A percentile compares a stretch with the other conserved stretches of the same genome.
Conservation (phyloP, 2,888 invertebrate species). For the Ypsolopha scabrella region DNA sequence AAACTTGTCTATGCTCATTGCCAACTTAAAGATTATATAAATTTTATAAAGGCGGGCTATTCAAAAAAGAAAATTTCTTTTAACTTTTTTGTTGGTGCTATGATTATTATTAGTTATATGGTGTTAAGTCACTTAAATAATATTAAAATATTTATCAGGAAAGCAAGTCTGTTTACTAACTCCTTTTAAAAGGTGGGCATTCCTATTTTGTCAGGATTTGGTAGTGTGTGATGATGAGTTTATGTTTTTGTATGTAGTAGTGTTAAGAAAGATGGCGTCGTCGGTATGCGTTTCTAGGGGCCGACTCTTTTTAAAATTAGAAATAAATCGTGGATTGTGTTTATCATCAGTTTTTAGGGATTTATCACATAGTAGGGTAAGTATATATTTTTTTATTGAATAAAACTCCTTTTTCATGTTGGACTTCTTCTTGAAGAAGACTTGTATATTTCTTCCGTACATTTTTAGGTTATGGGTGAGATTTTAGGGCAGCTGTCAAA, state of each 20-base stretch:
- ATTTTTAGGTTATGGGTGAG: constrained; percentile 5
- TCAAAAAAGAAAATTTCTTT: no score
- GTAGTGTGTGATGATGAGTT: no score
- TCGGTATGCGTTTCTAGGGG: constrained; percentile 72
- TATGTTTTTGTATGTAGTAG: background rate
- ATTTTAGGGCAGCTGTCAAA: constrained; percentile 45
- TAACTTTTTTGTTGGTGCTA: no score
- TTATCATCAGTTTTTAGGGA: constrained; percentile 62
- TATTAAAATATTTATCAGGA: no score
- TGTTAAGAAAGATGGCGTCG: constrained; percentile 67
- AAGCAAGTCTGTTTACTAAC: no score
- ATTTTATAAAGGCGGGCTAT: no score
- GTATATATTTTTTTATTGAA: constrained; percentile 24
- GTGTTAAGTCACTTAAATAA: no score
- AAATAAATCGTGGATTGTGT: constrained; percentile 71
- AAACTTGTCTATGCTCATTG: no score
- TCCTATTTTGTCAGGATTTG: no score
- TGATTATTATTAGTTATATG: no score
- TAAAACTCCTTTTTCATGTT: constrained; percentile 34
- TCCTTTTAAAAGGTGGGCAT: no score
- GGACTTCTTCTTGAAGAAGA: constrained; percentile 27
- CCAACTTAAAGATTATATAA: no score
- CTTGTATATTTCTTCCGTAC: constrained; percentile 20
- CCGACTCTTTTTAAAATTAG: constrained; percentile 72
- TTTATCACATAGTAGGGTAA: constrained; percentile 62